Conservation (phyloP, 2,888 invertebrate species). For the Sminthurides aquaticus region DNA sequence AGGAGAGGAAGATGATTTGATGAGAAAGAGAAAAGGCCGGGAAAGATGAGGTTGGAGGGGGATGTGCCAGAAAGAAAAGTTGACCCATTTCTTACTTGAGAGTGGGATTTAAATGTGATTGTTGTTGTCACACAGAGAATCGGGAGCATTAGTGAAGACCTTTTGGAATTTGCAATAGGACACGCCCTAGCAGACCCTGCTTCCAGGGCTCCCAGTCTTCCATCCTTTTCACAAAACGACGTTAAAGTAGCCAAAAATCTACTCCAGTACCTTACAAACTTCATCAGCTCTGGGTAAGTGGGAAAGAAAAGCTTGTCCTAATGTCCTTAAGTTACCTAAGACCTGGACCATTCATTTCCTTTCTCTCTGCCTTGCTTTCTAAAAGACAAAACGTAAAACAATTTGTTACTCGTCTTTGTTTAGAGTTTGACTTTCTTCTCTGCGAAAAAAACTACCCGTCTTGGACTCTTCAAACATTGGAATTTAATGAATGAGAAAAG, state of each 20-base stretch:
- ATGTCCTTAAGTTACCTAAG: no score
- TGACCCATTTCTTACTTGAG: background rate
- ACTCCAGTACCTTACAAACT: constrained; percentile 42
- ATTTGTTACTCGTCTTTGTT: no score
- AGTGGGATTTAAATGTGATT: background rate
- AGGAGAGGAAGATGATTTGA: no score
- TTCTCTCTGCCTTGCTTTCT: no score
- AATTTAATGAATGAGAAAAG: no score
- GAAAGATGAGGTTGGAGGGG: background rate
- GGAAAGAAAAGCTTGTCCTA: no score
- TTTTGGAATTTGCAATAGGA: constrained; percentile 42
- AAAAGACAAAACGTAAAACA: no score
- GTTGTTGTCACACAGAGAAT: constrained; percentile 30
- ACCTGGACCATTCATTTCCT: no score
- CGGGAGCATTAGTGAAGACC: constrained; percentile 42
- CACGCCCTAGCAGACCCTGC: constrained; percentile 34
- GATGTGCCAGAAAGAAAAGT: background rate
- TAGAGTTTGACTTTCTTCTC: no score
- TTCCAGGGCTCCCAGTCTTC: constrained; percentile 36
- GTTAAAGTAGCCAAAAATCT: constrained; percentile 38
- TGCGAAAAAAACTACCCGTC: no score
- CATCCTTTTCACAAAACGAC: constrained; percentile 39
- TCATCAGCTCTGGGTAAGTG: constrained; percentile 42
- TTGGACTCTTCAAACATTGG: no score
- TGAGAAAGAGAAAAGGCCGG: no score